Conservation (phyloP, 1,140 invertebrate species). For the Monomorium pharaonis region DNA sequence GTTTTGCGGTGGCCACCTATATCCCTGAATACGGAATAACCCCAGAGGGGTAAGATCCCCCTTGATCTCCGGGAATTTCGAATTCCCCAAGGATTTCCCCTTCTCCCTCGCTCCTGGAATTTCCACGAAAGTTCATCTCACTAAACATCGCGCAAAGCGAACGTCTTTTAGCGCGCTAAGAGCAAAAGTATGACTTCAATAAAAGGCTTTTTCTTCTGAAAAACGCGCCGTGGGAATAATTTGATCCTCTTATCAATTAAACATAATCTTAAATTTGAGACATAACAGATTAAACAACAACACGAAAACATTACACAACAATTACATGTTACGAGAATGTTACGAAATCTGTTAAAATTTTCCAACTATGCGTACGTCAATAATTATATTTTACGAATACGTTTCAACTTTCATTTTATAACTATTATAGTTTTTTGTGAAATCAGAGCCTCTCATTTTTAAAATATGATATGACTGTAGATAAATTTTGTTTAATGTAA, state of each 20-base stretch:
- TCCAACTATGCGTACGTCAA: not conserved
- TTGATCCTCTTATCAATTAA: not conserved
- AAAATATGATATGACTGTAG: not conserved
- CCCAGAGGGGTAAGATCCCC: slow-evolving; percentile 73
- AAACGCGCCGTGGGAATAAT: not conserved
- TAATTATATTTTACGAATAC: slow-evolving; percentile 11
- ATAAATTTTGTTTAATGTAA: not conserved
- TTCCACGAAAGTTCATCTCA: slow-evolving; percentile 69
- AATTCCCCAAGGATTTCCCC: slow-evolving; percentile 74
- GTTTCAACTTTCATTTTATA: not conserved
- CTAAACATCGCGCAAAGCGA: slow-evolving; percentile 60
- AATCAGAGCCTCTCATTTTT: not conserved
- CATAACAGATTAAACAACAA: not conserved
- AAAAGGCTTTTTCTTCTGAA: not conserved
- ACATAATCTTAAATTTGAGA: not conserved
- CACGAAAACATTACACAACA: not conserved
- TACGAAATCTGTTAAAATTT: not conserved
- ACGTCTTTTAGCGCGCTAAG: not conserved
- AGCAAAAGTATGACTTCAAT: not conserved
- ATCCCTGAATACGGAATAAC: slow-evolving; percentile 81
- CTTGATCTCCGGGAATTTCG: slow-evolving; percentile 78
- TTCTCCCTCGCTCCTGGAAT: slow-evolving; percentile 56
- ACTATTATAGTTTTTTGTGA: not conserved
- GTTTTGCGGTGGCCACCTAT: slow-evolving; percentile 75
- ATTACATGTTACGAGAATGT: not conserved